A percentile compares a stretch with the other conserved stretches of the same genome.
These are phyloP conservation scores for Adelphocoris suturalis DNA, from an alignment of 2,888 invertebrate genomes.

Conservation along the genomic window DNA sequence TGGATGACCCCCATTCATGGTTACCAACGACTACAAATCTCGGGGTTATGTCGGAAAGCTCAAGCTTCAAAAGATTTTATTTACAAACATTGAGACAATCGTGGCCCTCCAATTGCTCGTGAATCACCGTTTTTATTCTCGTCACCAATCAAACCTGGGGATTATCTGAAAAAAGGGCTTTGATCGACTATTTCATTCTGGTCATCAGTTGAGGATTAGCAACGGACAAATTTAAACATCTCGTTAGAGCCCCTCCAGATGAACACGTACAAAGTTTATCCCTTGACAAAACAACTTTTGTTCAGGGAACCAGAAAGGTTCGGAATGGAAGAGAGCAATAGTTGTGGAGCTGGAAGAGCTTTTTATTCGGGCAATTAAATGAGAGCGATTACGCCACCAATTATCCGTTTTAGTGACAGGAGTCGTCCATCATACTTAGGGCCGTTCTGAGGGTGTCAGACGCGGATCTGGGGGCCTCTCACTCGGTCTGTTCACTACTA, in stretches of 20 bases:
- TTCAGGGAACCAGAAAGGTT: not conserved
- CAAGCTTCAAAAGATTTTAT: too few species aligned
- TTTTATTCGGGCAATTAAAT: slow-evolving; percentile 42
- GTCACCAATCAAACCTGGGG: not conserved
- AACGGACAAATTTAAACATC: not conserved
- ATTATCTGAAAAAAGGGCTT: not conserved
- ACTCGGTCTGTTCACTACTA: not conserved
- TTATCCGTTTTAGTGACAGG: slow-evolving; percentile 65
- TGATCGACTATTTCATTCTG: not conserved
- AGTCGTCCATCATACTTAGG: slow-evolving; percentile 70
- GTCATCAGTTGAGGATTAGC: not conserved
- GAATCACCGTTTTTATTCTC: not conserved
- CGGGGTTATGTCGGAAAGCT: too few species aligned
- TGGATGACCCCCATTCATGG: too few species aligned
- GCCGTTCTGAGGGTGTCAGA: not conserved
- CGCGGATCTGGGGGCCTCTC: not conserved
- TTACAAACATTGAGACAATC: too few species aligned
- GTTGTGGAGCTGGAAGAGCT: not conserved
- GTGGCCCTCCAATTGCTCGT: too few species aligned
- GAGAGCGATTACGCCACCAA: slow-evolving; percentile 67
- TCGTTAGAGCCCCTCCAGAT: not conserved
- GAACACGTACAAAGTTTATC: not conserved
- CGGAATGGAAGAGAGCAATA: not conserved
- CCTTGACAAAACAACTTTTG: not conserved
- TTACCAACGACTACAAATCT: too few species aligned